A percentile compares a stretch with the other conserved stretches of the same genome.
These are phyloP conservation scores for Leucopsar rothschildi DNA, from an alignment of 2,113 vertebrate genomes.

Conservation along the genomic window DNA sequence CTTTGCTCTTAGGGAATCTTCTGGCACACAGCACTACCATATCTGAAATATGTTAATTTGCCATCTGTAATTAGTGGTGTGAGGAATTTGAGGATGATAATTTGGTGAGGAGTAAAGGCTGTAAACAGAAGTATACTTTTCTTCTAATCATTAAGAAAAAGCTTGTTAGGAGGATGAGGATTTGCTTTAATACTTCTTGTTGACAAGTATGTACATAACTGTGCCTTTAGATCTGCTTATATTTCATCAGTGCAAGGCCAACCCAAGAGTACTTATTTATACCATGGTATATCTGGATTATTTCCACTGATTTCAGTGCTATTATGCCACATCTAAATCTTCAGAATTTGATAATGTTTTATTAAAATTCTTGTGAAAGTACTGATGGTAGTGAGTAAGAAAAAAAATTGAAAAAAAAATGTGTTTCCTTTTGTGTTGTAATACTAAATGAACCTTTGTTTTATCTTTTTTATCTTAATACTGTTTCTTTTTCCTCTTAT, in stretches of 20 bases:
- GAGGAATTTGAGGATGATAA: conserved; percentile 52
- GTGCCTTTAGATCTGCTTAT: background rate
- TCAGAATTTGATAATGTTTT: background rate
- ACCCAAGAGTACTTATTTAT: background rate
- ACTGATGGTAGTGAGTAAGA: background rate
- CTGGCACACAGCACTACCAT: background rate
- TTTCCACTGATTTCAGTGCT: background rate
- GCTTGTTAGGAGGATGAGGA: background rate
- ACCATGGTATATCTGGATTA: background rate
- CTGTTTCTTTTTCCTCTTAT: conserved; percentile 35
- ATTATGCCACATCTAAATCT: background rate
- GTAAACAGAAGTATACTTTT: conserved; percentile 17
- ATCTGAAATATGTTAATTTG: conserved; percentile 51
- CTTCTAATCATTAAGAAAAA: conserved; percentile 24
- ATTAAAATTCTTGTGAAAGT: background rate
- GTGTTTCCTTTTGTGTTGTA: background rate
- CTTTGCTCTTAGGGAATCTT: conserved; percentile 30
- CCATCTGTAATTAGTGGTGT: conserved; percentile 15
- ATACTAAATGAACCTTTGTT: background rate
- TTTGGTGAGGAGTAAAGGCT: conserved; percentile 37
- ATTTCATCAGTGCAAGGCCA: background rate
- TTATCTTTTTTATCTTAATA: conserved; percentile 11
- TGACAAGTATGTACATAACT: background rate
- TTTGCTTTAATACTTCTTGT: conserved; percentile 42
- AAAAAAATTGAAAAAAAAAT: background rate